phyloP scores from a whole-genome alignment of 2,888 invertebrate species.

The Pecten maximus region DNA sequence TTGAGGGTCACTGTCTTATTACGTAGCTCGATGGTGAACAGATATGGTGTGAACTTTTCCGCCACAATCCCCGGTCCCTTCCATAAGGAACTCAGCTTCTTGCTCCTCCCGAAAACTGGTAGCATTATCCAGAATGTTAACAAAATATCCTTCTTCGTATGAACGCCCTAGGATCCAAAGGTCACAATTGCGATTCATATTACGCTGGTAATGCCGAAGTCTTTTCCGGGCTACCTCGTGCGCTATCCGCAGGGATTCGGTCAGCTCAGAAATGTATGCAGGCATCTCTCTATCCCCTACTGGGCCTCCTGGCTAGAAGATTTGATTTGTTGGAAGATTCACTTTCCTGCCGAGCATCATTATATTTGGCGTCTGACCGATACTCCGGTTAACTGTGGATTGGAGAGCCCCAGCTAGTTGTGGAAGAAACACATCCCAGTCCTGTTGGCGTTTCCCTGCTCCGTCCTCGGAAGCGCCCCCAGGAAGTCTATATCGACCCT shows the following conservation, averaged over 20 bases:
- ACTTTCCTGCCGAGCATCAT: slow-evolving; percentile 57
- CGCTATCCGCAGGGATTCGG: slow-evolving; percentile 27
- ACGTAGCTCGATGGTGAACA: neutral
- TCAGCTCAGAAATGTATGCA: slow-evolving; percentile 39
- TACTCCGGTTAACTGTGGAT: slow-evolving; percentile 53
- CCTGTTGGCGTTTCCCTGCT: slow-evolving; percentile 41
- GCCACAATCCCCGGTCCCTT: slow-evolving; percentile 42
- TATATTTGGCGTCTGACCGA: slow-evolving; percentile 55
- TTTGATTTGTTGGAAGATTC: slow-evolving; percentile 45
- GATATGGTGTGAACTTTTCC: slow-evolving; percentile 24
- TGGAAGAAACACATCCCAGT: slow-evolving; percentile 55
- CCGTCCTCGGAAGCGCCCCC: slow-evolving; percentile 48
- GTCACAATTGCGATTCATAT: slow-evolving; percentile 51
- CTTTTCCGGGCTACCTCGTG: slow-evolving; percentile 48
- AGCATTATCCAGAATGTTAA: neutral
- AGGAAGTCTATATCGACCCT: slow-evolving; percentile 54
- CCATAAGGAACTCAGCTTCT: neutral
- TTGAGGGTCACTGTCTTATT: slow-evolving; percentile 9
- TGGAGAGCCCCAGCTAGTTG: slow-evolving; percentile 54
- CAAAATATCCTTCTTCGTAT: slow-evolving; percentile 35
- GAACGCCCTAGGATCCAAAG: neutral
- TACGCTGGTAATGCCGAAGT: slow-evolving; percentile 26
- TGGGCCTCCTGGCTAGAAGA: slow-evolving; percentile 37
- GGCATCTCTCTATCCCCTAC: neutral
- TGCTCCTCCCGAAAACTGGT: neutral